phyloP scores from a whole-genome alignment of 1,140 invertebrate genomes.

The Pseudomyrmex cubaensis region DNA sequence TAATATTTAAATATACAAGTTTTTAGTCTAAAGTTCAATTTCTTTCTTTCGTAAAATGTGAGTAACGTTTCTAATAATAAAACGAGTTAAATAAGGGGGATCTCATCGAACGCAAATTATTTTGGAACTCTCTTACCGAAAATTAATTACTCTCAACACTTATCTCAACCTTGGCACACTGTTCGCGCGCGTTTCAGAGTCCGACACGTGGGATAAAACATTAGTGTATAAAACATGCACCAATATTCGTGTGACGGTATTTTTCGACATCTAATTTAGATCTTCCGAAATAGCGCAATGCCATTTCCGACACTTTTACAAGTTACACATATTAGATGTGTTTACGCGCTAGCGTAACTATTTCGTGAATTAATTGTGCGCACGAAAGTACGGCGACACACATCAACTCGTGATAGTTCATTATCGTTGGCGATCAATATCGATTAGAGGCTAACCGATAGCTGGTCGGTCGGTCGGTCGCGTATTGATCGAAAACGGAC shows the following conservation, averaged over 20 bases:
- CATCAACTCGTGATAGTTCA: background rate
- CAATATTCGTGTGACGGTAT: conserved; percentile 1
- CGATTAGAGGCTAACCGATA: conserved; percentile 21
- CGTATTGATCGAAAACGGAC: conserved; percentile 47
- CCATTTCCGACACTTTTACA: too few species aligned
- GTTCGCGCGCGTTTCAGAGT: background rate
- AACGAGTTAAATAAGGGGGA: conserved; percentile 20
- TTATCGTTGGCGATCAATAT: conserved; percentile 34
- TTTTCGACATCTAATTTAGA: conserved; percentile 34
- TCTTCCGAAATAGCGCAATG: conserved; percentile 4
- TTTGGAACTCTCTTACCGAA: conserved; percentile 29
- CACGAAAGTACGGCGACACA: background rate
- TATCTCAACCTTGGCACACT: conserved; percentile 39
- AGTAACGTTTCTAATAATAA: too few species aligned
- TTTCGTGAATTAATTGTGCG: background rate
- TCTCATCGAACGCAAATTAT: conserved; percentile 7
- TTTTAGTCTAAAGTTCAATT: background rate
- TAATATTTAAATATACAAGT: background rate
- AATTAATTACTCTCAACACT: conserved; percentile 45
- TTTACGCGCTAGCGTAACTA: background rate
- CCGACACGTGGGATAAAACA: conserved; percentile 16
- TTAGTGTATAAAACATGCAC: background rate
- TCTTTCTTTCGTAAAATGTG: background rate
- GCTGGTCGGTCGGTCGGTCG: conserved; percentile 21
- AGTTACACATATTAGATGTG: too few species aligned